Conservation (phyloP, 2,888 invertebrate genomes). For the Drosophila koepferae region DNA sequence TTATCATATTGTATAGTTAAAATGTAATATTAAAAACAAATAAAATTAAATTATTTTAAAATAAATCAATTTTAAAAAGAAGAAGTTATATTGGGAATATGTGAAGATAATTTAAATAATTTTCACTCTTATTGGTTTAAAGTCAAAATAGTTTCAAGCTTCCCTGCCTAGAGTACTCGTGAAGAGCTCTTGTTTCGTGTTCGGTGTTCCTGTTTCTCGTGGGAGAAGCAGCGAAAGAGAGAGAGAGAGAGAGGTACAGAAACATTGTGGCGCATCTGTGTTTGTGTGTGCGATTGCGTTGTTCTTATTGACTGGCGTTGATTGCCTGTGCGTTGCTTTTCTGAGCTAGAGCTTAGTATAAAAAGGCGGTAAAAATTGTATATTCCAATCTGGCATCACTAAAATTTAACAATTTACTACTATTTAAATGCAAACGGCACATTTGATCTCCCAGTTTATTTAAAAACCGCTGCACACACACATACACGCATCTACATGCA, state of each 20-base stretch:
- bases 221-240: constrained; percentile 44
- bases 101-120: background rate
- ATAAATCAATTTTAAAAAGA: background rate
- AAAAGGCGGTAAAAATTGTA: constrained; percentile 75
- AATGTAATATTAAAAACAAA: no score
- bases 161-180: constrained; percentile 39
- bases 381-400: constrained; percentile 41
- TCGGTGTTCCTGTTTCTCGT: constrained; percentile 60
- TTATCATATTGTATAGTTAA: no score
- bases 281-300: constrained; percentile 65
- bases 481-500: constrained; percentile 5
- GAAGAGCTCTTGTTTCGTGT: constrained; percentile 51
- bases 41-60: background rate
- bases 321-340: constrained; percentile 60
- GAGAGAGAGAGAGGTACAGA: constrained; percentile 48
- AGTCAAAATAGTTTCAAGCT: constrained; percentile 26
- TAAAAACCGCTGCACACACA: background rate
- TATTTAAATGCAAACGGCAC: constrained; percentile 8
- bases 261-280: constrained; percentile 38
- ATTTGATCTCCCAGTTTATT: constrained; percentile 20
- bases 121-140: background rate
- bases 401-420: constrained; percentile 17
- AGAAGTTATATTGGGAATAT: background rate
- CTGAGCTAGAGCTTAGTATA: constrained; percentile 54
- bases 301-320: constrained; percentile 72